Percentiles rank a stretch among this genome's conserved stretches.
phyloP scores from a whole-genome alignment of 2,113 vertebrate species.

The Phrynosoma platyrhinos region DNA sequence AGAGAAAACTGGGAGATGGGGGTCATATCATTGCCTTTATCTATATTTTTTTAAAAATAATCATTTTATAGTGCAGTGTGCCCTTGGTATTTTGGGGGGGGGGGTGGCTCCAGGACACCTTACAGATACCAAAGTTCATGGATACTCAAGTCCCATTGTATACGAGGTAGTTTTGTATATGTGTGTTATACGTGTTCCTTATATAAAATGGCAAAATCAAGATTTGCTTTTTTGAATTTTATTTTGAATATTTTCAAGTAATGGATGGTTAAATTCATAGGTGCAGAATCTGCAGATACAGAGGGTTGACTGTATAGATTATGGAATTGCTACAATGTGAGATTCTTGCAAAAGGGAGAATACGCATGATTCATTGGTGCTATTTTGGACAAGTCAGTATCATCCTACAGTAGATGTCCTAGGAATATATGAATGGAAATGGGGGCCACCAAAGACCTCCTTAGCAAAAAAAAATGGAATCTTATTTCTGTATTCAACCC shows the following conservation, averaged over 20 bases:
- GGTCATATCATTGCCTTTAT: background rate
- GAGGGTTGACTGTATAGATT: background rate
- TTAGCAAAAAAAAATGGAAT: background rate
- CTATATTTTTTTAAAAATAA: background rate
- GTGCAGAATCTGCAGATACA: too few species aligned
- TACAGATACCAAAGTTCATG: too few species aligned
- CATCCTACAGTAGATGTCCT: background rate
- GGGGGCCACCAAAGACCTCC: background rate
- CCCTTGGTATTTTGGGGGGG: too few species aligned
- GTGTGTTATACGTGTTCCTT: too few species aligned
- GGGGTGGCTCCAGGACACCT: too few species aligned
- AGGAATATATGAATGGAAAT: background rate
- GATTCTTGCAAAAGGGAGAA: background rate
- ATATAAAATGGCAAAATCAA: too few species aligned
- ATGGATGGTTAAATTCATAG: too few species aligned
- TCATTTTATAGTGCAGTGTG: background rate
- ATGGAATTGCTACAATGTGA: background rate
- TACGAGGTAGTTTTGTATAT: too few species aligned
- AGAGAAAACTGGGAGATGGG: background rate
- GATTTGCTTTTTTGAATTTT: too few species aligned
- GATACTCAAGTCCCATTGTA: too few species aligned
- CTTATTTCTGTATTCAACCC: conserved; percentile 35
- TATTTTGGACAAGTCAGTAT: background rate
- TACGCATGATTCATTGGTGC: background rate
- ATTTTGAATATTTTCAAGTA: too few species aligned